These are phyloP conservation scores for Ormyrus nitidulus DNA, from an alignment of 2,888 invertebrate species.

Conservation along the genomic window DNA sequence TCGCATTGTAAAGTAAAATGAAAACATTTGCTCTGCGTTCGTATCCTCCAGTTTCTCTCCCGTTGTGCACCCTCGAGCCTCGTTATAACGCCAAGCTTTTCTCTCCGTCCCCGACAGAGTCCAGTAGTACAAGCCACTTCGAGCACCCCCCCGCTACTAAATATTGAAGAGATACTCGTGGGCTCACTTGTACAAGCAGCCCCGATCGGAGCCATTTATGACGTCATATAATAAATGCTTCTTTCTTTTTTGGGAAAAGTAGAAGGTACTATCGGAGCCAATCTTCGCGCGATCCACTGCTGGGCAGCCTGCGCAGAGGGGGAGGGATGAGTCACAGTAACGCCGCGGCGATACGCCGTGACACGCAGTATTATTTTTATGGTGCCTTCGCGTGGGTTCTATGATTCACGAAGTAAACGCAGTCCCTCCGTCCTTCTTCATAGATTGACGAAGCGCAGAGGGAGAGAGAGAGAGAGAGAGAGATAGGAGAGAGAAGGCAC, in stretches of 20 bases:
- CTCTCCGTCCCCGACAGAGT: neutral
- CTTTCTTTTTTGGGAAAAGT: neutral
- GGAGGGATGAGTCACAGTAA: conserved; percentile 33
- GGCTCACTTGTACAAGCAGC: too few relatives aligned
- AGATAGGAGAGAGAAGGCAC: too few relatives aligned
- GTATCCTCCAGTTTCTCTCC: neutral
- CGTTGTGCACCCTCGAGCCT: neutral
- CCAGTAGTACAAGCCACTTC: neutral
- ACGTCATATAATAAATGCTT: conserved; percentile 21
- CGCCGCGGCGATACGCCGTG: conserved; percentile 21
- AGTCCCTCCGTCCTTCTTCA: neutral
- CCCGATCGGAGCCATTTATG: neutral
- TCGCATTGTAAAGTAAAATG: conserved; percentile 19
- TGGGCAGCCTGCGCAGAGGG: neutral
- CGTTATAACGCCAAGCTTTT: neutral
- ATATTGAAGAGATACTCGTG: too few relatives aligned
- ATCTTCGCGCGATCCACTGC: neutral
- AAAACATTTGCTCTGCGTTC: conserved; percentile 6
- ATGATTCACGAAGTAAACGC: conserved; percentile 46
- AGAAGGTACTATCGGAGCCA: neutral
- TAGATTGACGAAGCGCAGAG: conserved; percentile 1
- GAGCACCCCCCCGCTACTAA: too few relatives aligned
- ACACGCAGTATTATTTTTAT: conserved; percentile 45
- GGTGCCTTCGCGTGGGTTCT: conserved; percentile 35
- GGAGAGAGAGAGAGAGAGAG: too few relatives aligned